Conservation (phyloP, 2,888 invertebrate genomes). For the Patella ulyssiponensis region DNA sequence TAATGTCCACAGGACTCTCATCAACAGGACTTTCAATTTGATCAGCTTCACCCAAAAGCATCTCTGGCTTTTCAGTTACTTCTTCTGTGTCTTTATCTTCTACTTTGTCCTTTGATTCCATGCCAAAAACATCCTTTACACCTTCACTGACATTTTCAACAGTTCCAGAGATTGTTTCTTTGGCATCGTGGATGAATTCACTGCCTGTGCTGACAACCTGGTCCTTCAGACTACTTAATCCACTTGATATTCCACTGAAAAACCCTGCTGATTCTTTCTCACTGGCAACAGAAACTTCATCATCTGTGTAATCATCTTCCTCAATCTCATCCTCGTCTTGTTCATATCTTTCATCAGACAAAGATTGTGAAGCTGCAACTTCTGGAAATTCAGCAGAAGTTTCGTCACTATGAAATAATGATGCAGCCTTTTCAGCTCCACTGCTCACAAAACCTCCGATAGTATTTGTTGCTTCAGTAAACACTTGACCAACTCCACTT, state of each 20-base stretch:
- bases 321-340: background rate
- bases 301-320: conserved; percentile 5
- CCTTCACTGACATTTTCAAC: background rate
- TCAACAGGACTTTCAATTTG: background rate
- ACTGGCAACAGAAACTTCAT: background rate
- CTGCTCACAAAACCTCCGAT: too few relatives aligned
- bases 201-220: background rate
- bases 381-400: too few relatives aligned
- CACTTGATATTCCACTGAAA: background rate
- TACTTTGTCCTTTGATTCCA: background rate
- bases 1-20: background rate
- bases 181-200: background rate
- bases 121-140: background rate
- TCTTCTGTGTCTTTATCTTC: too few relatives aligned
- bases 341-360: too few relatives aligned
- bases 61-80: background rate
- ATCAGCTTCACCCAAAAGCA: background rate
- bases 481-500: too few relatives aligned
- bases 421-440: too few relatives aligned
- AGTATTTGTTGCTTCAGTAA: too few relatives aligned
- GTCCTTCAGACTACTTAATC: background rate
- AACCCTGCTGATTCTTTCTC: conserved; percentile 1
- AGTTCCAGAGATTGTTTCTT: background rate
- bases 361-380: too few relatives aligned
- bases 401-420: too few relatives aligned